Evolutionary conservation across 2,113 vertebrate species (phyloP).

Genomic region (Meles meles): DNA sequence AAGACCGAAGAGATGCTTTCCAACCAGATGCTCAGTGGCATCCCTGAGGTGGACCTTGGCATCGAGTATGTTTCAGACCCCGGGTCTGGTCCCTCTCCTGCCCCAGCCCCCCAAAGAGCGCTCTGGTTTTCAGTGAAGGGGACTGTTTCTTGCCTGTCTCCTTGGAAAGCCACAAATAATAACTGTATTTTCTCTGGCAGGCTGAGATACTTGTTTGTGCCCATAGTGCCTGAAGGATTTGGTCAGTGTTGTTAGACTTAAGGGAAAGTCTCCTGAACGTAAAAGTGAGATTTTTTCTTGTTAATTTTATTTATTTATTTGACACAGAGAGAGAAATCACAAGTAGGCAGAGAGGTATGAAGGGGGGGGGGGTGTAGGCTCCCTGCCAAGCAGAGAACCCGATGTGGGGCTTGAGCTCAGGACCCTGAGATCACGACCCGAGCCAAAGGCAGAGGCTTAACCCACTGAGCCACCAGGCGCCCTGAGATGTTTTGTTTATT

Average conservation of each 20-base stretch:
- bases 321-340: no score
- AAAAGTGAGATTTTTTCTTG: neutral
- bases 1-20: constrained; percentile 99
- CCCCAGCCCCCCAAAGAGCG: neutral
- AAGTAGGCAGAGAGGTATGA: no score
- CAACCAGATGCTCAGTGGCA: constrained; percentile 99
- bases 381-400: no score
- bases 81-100: fast-evolving
- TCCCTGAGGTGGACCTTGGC: constrained; percentile 97
- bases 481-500: no score
- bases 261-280: neutral
- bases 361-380: no score
- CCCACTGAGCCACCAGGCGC: no score
- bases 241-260: neutral
- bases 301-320: no score
- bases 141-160: neutral
- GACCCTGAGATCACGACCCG: no score
- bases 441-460: no score
- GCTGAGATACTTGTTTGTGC: neutral
- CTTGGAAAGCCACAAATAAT: neutral
- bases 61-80: constrained; percentile 89
- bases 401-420: no score
- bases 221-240: neutral
- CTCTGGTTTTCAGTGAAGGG: neutral
- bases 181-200: neutral